Percentiles rank a stretch among this genome's conserved stretches.
phyloP scores from a whole-genome alignment of 2,888 invertebrate genomes.

The Aspidiotus destructor region DNA sequence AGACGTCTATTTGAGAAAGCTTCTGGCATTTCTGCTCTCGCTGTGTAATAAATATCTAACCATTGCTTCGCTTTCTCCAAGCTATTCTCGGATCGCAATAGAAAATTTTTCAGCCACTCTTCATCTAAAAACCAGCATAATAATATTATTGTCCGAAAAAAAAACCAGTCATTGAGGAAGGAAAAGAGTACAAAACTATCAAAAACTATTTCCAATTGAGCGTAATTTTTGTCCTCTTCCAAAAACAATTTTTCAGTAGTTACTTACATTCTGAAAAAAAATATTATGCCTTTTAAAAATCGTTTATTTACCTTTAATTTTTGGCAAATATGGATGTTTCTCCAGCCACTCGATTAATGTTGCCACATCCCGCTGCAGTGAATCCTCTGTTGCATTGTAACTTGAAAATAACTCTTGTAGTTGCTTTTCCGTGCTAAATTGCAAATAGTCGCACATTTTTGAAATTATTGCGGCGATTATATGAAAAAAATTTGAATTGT shows the following conservation, averaged over 20 bases:
- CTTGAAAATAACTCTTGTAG: background rate
- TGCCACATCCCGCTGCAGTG: background rate
- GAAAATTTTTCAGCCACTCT: slow-evolving; percentile 65
- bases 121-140: slow-evolving; percentile 51
- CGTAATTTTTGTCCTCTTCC: too few relatives aligned
- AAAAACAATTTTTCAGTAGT: too few relatives aligned
- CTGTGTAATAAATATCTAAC: slow-evolving; percentile 79
- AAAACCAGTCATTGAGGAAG: too few relatives aligned
- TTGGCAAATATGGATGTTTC: slow-evolving; percentile 10
- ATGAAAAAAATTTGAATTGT: too few relatives aligned
- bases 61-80: slow-evolving; percentile 75
- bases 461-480: too few relatives aligned
- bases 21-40: slow-evolving; percentile 71
- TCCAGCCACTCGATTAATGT: slow-evolving; percentile 4
- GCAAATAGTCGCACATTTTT: slow-evolving; percentile 17
- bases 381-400: background rate
- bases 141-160: too few relatives aligned
- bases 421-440: background rate
- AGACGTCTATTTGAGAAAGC: slow-evolving; percentile 58
- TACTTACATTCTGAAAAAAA: too few relatives aligned
- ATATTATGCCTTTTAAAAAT: too few relatives aligned
- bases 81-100: slow-evolving; percentile 77
- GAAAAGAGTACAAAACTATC: too few relatives aligned
- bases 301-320: background rate
- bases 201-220: too few relatives aligned